A percentile compares a stretch with the other conserved stretches of the same genome.
Conservation (phyloP, 2,797 vertebrate genomes). For the Mormyrops attenuatus region DNA sequence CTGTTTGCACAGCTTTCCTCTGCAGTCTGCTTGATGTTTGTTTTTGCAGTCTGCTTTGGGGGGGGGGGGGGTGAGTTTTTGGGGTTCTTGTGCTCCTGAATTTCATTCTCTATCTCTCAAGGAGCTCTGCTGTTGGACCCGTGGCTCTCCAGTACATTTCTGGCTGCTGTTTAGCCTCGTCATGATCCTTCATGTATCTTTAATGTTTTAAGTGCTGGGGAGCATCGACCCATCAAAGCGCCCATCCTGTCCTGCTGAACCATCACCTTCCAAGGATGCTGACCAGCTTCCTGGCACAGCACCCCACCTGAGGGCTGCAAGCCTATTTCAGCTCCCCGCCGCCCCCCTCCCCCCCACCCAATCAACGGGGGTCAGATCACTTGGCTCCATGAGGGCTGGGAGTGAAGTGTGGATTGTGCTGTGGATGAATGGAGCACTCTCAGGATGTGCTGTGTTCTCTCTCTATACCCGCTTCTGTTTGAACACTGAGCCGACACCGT, state of each 20-base stretch:
- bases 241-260: background rate
- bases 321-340: background rate
- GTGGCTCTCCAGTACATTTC: background rate
- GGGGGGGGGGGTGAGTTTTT: background rate
- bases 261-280: background rate
- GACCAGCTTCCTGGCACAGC: background rate
- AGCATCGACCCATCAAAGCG: background rate
- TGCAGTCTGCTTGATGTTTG: background rate
- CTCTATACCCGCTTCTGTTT: background rate
- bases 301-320: background rate
- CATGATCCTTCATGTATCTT: background rate
- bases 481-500: background rate
- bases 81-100: background rate
- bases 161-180: background rate
- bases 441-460: background rate
- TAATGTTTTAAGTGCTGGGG: conserved; percentile 6
- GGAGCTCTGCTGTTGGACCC: background rate
- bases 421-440: background rate
- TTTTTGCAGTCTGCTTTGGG: background rate
- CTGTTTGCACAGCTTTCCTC: background rate
- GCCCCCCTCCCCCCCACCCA: too few relatives aligned
- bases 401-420: background rate
- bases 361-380: background rate
- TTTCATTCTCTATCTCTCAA: background rate
- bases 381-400: background rate